Evolutionary conservation across 2,888 invertebrate species (phyloP).

Genomic region (Yponomeuta sedellus): DNA sequence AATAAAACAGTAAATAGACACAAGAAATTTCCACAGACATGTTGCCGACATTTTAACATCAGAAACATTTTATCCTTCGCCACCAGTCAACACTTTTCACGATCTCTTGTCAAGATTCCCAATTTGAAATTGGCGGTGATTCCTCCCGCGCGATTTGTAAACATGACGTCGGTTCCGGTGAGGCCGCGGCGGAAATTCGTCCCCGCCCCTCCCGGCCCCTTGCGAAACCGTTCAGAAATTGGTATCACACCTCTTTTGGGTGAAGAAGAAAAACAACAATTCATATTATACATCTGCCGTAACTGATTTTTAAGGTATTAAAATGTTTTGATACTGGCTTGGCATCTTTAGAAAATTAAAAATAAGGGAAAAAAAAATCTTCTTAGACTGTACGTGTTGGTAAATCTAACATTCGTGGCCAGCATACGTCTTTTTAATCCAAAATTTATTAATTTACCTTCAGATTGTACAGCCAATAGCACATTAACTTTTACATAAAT

Average conservation of each 20-base stretch:
- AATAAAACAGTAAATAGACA: too few relatives aligned
- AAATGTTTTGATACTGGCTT: background rate
- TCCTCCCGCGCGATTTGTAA: slow-evolving; percentile 71
- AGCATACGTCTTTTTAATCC: too few relatives aligned
- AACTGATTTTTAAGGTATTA: background rate
- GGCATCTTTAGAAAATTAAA: too few relatives aligned
- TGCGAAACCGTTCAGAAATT: slow-evolving; percentile 8
- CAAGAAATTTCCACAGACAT: too few relatives aligned
- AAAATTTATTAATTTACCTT: too few relatives aligned
- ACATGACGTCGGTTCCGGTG: slow-evolving; percentile 68
- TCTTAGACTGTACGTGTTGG: too few relatives aligned
- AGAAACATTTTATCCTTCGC: background rate
- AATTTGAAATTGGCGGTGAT: slow-evolving; percentile 67
- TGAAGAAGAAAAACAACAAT: slow-evolving; percentile 14
- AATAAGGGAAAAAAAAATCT: too few relatives aligned
- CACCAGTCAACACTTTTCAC: background rate
- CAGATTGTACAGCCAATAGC: too few relatives aligned
- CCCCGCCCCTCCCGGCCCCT: slow-evolving; percentile 35
- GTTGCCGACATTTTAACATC: too few relatives aligned
- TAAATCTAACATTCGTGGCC: too few relatives aligned
- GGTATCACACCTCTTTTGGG: background rate
- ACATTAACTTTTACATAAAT: too few relatives aligned
- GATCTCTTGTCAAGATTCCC: slow-evolving; percentile 26
- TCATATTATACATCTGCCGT: slow-evolving; percentile 4
- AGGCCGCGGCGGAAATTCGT: slow-evolving; percentile 72